Evolutionary conservation across 2,113 vertebrate species (phyloP), one percentile per base, ranked within the genome.

Genomic region (Siphamia tubifer): DNA sequence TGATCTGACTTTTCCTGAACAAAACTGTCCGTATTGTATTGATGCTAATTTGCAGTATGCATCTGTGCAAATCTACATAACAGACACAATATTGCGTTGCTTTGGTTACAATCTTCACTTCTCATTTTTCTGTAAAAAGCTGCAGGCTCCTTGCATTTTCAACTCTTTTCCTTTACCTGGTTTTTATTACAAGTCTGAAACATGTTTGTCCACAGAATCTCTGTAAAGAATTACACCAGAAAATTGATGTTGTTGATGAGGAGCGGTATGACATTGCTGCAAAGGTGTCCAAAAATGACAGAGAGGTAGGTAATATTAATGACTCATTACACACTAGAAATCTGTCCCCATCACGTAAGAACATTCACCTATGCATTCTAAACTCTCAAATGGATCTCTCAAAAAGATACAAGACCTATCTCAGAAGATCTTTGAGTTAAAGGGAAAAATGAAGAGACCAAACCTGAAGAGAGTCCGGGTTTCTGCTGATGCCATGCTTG

Each of bases 391-490:
- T n/a, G n/a, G n/a, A n/a, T n/a, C n/a, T n/a, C n/a, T n/a, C n/a
- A 28, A 31, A 67, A 64, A 94, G 93, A 85, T 93, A 45, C 62
- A 73, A 23, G 83, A 90, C 58, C 80, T 94, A 55, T 81, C 82
- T 55, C 87, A 89, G 69, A 94, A 94, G 81, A 91, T 94, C 62
- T 84, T 61, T 68, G 91, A 94, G 56, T 39, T 94, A 60, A 92
- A 92, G 79, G 93, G 93, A n/a, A 94, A 94, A 80, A 91, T 94
- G 90, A 94, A 93, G 79, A 88, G 93, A 45, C 93, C 93, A 16
- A 85, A 79, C 23, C 87, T 94, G 68, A 91, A 40, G 66, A 91
- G 91, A 73, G 93, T 94, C 28, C 86, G 91, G 49, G 91, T 94
- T 34, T 94, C 92, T 1, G 90, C 93, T n/a, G 92, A 94, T 7